Conservation (phyloP, 2,797 vertebrate genomes). For the Salmo trutta region DNA sequence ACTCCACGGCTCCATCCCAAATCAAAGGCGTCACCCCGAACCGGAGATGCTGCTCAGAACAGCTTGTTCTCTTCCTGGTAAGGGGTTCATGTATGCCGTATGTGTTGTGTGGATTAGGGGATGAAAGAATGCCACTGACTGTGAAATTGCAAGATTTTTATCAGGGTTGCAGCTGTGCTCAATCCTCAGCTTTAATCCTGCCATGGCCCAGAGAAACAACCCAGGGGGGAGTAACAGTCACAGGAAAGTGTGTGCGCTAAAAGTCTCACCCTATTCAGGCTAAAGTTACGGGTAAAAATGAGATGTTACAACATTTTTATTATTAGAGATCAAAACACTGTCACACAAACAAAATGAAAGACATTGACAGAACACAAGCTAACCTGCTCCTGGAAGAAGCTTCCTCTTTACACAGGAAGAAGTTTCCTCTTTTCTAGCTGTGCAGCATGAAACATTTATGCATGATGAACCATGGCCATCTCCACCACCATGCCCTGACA, state of each 20-base stretch:
- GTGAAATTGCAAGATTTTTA: conserved; percentile 83
- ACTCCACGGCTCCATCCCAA: conserved; percentile 33
- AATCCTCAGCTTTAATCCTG: conserved; percentile 76
- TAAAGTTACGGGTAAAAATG: not conserved
- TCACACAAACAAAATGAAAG: conserved; percentile 42
- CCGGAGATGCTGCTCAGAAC: conserved; percentile 49
- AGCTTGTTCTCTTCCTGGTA: conserved; percentile 59
- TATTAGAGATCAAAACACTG: conserved; percentile 43
- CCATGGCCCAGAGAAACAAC: conserved; percentile 50
- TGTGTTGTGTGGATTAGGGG: conserved; percentile 73
- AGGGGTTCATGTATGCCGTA: conserved; percentile 70
- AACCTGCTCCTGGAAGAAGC: not conserved
- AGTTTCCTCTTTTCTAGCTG: conserved; percentile 43
- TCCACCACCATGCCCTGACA: conserved; percentile 43
- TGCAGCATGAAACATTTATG: conserved; percentile 45
- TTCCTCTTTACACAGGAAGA: conserved; percentile 25
- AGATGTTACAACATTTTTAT: not conserved
- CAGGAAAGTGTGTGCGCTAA: not conserved
- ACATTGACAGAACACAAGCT: conserved; percentile 26
- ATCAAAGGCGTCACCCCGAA: conserved; percentile 55
- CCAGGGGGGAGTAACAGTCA: conserved; percentile 4
- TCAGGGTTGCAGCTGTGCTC: conserved; percentile 78
- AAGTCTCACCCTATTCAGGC: not conserved
- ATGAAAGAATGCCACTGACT: conserved; percentile 80
- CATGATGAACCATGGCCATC: conserved; percentile 50